Evolutionary conservation across 2,797 vertebrate genomes (phyloP).

Genomic region (Salarias fasciatus): DNA sequence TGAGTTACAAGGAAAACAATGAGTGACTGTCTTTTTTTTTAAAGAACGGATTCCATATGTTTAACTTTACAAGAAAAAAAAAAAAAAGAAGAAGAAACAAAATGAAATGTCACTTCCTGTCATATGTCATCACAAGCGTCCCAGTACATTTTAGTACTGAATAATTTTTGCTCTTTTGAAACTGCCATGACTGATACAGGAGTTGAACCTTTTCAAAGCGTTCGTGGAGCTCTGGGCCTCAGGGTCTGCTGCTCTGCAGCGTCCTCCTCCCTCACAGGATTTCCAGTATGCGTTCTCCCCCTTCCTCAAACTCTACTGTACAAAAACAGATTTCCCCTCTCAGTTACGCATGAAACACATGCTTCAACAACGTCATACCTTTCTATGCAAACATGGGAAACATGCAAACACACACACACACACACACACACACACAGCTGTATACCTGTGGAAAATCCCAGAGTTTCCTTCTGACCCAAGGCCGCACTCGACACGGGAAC

Average conservation of each 20-base stretch:
- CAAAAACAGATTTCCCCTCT: constrained; percentile 77
- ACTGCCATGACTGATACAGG: too few relatives aligned
- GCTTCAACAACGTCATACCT: constrained; percentile 59
- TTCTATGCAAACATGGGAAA: constrained; percentile 64
- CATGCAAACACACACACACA: constrained; percentile 38
- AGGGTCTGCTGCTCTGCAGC: neutral
- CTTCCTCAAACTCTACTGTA: constrained; percentile 16
- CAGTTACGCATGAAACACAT: constrained; percentile 65
- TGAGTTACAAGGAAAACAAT: too few relatives aligned
- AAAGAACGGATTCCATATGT: too few relatives aligned
- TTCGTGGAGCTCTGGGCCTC: neutral
- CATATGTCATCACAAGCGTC: too few relatives aligned
- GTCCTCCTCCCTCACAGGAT: constrained; percentile 6
- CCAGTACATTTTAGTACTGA: too few relatives aligned
- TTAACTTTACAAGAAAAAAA: too few relatives aligned
- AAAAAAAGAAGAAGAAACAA: too few relatives aligned
- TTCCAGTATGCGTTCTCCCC: constrained; percentile 4
- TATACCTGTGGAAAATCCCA: constrained; percentile 73
- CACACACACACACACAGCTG: constrained; percentile 34
- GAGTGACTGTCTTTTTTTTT: too few relatives aligned
- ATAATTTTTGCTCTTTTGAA: too few relatives aligned
- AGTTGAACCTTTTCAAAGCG: too few relatives aligned
- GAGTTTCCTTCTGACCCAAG: constrained; percentile 72
- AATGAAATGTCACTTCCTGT: too few relatives aligned
- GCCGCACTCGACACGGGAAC: constrained; percentile 68